phyloP scores from a whole-genome alignment of 1,140 invertebrate species.

The Solen grandis region DNA sequence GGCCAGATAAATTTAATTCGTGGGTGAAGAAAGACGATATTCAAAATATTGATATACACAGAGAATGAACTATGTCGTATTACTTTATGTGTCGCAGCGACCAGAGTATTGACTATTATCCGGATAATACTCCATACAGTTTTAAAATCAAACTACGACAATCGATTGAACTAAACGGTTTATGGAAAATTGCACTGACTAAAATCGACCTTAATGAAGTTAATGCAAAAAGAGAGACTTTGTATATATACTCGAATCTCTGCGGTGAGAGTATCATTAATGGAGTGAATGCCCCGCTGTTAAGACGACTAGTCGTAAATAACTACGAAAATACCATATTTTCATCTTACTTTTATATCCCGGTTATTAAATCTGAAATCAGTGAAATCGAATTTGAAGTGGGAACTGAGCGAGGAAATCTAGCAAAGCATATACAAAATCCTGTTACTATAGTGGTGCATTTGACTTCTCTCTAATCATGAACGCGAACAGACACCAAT shows the following conservation, averaged over 20 bases:
- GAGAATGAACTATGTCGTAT: constrained; percentile 8
- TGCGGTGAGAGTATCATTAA: constrained; percentile 9
- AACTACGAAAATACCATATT: neutral
- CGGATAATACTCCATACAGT: constrained; percentile 2
- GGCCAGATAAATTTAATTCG: constrained; percentile 56
- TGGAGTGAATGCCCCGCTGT: constrained; percentile 1
- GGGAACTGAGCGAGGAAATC: neutral
- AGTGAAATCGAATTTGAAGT: constrained; percentile 1
- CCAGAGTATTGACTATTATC: neutral
- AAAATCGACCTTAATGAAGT: neutral
- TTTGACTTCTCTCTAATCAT: neutral
- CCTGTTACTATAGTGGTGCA: constrained; percentile 3
- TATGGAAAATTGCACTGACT: constrained; percentile 3
- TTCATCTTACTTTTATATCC: neutral
- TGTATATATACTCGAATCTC: constrained; percentile 1
- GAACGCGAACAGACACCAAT: neutral
- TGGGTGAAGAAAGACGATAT: constrained; percentile 37
- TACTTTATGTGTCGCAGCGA: neutral
- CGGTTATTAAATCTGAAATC: no score
- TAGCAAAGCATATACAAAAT: no score
- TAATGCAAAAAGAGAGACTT: neutral
- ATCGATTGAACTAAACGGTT: neutral
- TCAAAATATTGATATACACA: constrained; percentile 1
- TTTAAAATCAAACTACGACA: constrained; percentile 15
- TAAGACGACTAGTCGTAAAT: constrained; percentile 1